Conservation (phyloP, 2,113 vertebrate species). For the Galeopterus variegatus region DNA sequence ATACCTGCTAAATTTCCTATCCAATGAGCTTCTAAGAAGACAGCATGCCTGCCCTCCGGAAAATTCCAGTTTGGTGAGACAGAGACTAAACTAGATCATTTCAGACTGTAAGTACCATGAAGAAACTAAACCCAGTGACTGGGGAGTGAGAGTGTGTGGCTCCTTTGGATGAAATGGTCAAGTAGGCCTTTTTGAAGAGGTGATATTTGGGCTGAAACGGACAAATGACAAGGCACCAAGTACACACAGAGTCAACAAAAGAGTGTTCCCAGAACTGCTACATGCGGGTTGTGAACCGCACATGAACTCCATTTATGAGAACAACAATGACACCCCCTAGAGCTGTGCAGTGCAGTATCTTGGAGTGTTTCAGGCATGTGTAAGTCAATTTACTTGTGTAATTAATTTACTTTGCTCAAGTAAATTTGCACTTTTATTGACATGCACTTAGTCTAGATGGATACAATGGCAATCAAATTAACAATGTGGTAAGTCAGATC, state of each 20-base stretch:
- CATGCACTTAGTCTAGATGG: constrained; percentile 37
- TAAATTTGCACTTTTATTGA: constrained; percentile 15
- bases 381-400: constrained; percentile 24
- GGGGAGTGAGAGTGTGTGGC: neutral
- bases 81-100: constrained; percentile 5
- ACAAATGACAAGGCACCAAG: neutral
- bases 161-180: constrained; percentile 16
- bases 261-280: neutral
- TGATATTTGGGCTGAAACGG: neutral
- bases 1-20: neutral
- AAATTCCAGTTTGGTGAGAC: constrained; percentile 12
- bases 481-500: constrained; percentile 45
- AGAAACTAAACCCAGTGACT: neutral
- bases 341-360: neutral
- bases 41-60: neutral
- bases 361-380: neutral
- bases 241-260: neutral
- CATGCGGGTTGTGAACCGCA: neutral
- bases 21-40: neutral
- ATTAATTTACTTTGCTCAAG: constrained; percentile 58
- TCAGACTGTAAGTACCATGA: neutral
- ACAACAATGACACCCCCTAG: neutral
- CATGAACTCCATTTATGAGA: neutral
- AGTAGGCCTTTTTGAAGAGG: neutral
- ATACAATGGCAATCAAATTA: constrained; percentile 35